Conservation (phyloP, 2,797 vertebrate species). For the Hafferia zeledoni region DNA sequence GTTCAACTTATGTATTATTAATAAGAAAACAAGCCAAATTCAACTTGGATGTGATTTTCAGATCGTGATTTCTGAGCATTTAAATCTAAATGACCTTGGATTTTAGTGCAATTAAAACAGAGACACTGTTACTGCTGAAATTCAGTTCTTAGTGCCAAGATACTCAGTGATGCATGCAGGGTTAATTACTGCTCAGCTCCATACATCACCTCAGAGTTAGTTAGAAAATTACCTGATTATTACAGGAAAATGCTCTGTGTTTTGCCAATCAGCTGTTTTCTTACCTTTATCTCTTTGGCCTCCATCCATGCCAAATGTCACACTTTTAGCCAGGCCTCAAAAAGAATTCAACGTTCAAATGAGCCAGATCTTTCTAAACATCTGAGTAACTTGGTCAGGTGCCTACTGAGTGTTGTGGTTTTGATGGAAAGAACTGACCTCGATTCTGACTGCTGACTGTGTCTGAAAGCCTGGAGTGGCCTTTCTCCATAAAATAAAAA, state of each 20-base stretch:
- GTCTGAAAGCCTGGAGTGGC: background rate
- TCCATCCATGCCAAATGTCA: background rate
- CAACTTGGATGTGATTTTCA: background rate
- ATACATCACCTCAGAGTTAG: background rate
- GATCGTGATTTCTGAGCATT: background rate
- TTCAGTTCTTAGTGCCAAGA: background rate
- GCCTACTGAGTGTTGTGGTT: background rate
- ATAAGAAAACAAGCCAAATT: background rate
- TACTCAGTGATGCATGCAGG: background rate
- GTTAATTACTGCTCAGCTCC: slow-evolving; percentile 2
- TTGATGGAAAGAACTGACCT: background rate
- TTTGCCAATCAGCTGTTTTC: slow-evolving; percentile 5
- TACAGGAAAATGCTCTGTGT: background rate
- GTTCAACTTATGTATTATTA: background rate
- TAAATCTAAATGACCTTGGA: background rate
- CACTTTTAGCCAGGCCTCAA: background rate
- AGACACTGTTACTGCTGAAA: background rate
- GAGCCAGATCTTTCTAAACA: slow-evolving; percentile 13
- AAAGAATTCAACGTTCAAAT: background rate
- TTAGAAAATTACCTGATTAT: slow-evolving; percentile 12
- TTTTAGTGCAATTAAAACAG: background rate
- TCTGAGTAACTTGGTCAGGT: background rate
- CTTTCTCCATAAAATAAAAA: background rate
- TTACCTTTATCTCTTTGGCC: background rate
- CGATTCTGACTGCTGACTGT: background rate